Base-by-base conservation (phyloP, 2,888 invertebrate species). In the Euplexia lucipara region DNA sequence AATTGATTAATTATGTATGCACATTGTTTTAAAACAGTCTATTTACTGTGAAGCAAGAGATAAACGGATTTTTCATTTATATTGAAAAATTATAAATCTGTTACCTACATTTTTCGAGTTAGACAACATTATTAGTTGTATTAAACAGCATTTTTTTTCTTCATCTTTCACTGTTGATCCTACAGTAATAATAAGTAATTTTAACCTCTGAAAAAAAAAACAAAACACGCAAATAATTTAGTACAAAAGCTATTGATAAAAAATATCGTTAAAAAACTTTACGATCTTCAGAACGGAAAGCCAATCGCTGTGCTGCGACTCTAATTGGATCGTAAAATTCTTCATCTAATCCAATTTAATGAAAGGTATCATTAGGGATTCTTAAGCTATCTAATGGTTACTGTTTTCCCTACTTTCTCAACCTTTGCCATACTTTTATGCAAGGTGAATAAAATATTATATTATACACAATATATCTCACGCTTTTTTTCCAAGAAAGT, bases 301-400 rank as follows among this genome's bases (percentile, higher is more conserved):
- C 35, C 57, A n/a, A 44, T 44, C 18, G n/a, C n/a, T 51, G 16
- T 52, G 34, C 12, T 14, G 30, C 22, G n/a, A 4, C 39, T 35
- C 18, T 70, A 70, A 70, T 68, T 70, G 45, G 45, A n/a, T 47
- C 45, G 45, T 47, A 68, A 70, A 70, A 47, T 47, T 62, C 51
- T 47, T 41, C 18, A 39, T 65, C 18, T 62, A 70, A 68, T 70
- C 30, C 41, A 22, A 45, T 62, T 35, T 70, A 68, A 68, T 61
- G 9, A 30, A 30, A 61, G 70, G 35, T 69, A 51, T 62, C 62
- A 47, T 61, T 52, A 47, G 20, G n/a, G 49, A 34, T 10, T 4
- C 10, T 39, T 9, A 7, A 6, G 10, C 12, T 39, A 49, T 16
- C 20, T n/a, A 18, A 47, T n/a, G 39, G 20, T 20, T 30, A 20